Evolutionary conservation across 2,797 vertebrate species (phyloP).

Genomic region (Enteromius fasciolatus): DNA sequence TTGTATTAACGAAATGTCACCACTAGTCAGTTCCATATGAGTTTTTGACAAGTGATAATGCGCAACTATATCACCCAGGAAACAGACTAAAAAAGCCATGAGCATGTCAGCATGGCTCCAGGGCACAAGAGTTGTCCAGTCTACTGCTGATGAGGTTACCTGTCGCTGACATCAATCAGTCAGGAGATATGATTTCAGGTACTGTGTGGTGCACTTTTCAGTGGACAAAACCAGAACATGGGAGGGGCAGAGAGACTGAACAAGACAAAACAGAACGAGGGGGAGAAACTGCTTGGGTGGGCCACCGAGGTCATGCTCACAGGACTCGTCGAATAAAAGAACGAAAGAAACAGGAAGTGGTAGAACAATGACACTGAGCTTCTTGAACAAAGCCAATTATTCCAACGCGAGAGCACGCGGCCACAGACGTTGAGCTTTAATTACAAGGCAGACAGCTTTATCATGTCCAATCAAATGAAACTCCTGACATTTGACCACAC

Average conservation of each 20-base stretch:
- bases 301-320: slow-evolving; percentile 80
- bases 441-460: slow-evolving; percentile 65
- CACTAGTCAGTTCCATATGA: not conserved
- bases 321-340: slow-evolving; percentile 66
- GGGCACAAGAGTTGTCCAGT: not conserved
- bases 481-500: slow-evolving; percentile 56
- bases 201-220: slow-evolving; percentile 45
- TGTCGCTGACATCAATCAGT: slow-evolving; percentile 59
- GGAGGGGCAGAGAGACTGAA: slow-evolving; percentile 49
- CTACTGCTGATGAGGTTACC: slow-evolving; percentile 2
- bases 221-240: slow-evolving; percentile 69
- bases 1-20: not conserved
- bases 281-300: slow-evolving; percentile 77
- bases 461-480: slow-evolving; percentile 61
- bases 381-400: slow-evolving; percentile 65
- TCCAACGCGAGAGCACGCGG: slow-evolving; percentile 52
- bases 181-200: slow-evolving; percentile 65
- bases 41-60: too few species aligned
- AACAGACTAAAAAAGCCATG: not conserved
- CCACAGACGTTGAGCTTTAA: slow-evolving; percentile 55
- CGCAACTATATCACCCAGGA: too few species aligned
- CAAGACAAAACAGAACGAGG: slow-evolving; percentile 55
- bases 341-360: slow-evolving; percentile 72
- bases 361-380: slow-evolving; percentile 74
- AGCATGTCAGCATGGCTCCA: not conserved